A percentile compares a stretch with the other conserved stretches of the same genome.
These are phyloP conservation scores for Schizaphis graminum DNA, from an alignment of 2,888 invertebrate genomes.

Conservation along the genomic window DNA sequence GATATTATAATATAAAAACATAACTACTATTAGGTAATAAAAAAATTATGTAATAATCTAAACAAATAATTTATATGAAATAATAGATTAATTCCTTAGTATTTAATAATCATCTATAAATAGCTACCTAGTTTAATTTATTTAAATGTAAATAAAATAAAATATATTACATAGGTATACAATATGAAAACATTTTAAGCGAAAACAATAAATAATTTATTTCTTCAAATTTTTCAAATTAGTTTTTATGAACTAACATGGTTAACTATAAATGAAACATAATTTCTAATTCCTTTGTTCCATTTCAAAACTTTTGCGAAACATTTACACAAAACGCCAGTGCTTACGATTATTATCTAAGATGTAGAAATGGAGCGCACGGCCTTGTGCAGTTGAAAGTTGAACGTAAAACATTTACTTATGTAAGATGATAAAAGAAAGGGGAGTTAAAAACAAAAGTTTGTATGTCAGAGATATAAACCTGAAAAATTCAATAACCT, in stretches of 20 bases:
- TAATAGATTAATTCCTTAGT: not conserved
- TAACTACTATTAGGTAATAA: not conserved
- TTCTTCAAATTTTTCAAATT: not conserved
- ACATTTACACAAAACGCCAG: constrained; percentile 28
- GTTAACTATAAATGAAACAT: not conserved
- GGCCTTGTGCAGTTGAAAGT: constrained; percentile 15
- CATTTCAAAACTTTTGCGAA: constrained; percentile 43
- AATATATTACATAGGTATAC: not conserved
- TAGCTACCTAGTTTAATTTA: not conserved
- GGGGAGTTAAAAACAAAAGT: constrained; percentile 35
- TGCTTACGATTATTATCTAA: constrained; percentile 37
- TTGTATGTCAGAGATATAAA: constrained; percentile 38
- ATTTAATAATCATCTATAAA: not conserved
- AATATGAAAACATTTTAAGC: not conserved
- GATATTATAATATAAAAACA: not conserved
- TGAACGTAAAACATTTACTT: constrained; percentile 46
- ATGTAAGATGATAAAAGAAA: not conserved
- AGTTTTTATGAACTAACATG: not conserved
- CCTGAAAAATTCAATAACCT: constrained; percentile 36
- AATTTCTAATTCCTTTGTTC: constrained; percentile 36
- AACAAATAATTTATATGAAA: not conserved
- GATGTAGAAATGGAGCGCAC: constrained; percentile 7
- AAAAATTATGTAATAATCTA: not conserved
- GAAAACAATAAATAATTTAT: not conserved
- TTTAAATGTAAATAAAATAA: not conserved